These are phyloP conservation scores for Corynorhinus townsendii DNA, from an alignment of 2,113 vertebrate species.

Conservation along the genomic window DNA sequence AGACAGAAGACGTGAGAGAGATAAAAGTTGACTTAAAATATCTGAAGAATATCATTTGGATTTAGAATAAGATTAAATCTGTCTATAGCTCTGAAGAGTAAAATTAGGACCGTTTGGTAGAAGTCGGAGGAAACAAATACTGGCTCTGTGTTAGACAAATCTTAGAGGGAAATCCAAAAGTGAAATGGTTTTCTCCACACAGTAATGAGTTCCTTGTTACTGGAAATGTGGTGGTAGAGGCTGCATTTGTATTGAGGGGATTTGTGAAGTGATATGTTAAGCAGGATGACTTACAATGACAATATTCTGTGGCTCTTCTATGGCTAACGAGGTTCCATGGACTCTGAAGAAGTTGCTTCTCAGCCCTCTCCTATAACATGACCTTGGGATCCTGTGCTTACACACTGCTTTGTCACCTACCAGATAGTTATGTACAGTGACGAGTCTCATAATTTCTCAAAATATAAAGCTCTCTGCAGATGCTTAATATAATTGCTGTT, in stretches of 20 bases:
- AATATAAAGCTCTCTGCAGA: not conserved
- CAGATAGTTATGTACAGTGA: not conserved
- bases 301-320: not conserved
- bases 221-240: conserved; percentile 10
- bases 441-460: not conserved
- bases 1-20: not conserved
- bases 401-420: not conserved
- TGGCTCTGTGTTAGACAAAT: conserved; percentile 28
- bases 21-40: not conserved
- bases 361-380: not conserved
- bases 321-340: not conserved
- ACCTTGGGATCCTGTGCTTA: not conserved
- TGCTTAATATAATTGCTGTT: not conserved
- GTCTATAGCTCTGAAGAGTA: not conserved
- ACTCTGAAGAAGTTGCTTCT: not conserved
- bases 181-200: conserved; percentile 3
- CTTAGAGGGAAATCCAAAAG: not conserved
- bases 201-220: conserved; percentile 23
- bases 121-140: not conserved
- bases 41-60: not conserved
- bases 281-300: conserved; percentile 1
- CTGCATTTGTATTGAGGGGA: not conserved
- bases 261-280: conserved; percentile 29
- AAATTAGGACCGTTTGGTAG: not conserved
- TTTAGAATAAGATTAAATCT: not conserved